Evolutionary conservation across 2,113 vertebrate genomes (phyloP), one percentile per base, ranked within the genome.

Genomic region (Tricholaema leucomelas): DNA sequence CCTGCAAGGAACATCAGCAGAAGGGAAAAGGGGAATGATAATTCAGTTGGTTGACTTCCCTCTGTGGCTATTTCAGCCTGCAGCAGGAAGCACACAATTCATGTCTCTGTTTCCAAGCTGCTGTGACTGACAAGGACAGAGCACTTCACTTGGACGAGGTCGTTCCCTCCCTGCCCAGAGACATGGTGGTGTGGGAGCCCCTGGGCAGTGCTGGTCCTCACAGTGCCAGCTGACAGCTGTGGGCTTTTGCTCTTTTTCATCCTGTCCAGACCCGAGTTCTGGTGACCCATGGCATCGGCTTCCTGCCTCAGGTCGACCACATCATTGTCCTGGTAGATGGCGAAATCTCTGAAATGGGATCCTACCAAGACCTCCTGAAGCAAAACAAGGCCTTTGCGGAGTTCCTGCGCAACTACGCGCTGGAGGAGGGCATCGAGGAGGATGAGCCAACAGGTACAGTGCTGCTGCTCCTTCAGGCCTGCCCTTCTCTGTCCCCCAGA

Each of bases 281-380:
- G 91, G 99, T 99, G 96, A 99, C 99, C 2, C 99, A 99, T 1
- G 97, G 98, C 90, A 98, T 99, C 96, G 98, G 97, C 96, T 99
- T 99, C 97, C 98, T 99, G 93, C 98, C 99, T 42, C 99, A 99
- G 95, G 98, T 98, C 33, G 98, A 99, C 88, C 97, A 98, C 73
- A 98, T 99, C 55, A 61, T 99, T 77, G 99, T 99, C 86, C 92
- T 99, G 23, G 98, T 98, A 90, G 98, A 99, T 0, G 99, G 99
- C 30, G 97, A 94, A 64, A 97, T 99, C 89, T 98, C 99, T 1
- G 99, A 99, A 93, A 98, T 97, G 97, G 99, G 99, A 73, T 99
- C 99, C 82, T 98, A 99, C 92, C 97, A 98, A 76, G 97, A 98
- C 25, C 98, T 99, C 87, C 97, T 99, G 89, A 96, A 98, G 21